These are phyloP conservation scores for Amblyjoppa fuscipennis DNA, from an alignment of 2,888 invertebrate species.

Conservation along the genomic window DNA sequence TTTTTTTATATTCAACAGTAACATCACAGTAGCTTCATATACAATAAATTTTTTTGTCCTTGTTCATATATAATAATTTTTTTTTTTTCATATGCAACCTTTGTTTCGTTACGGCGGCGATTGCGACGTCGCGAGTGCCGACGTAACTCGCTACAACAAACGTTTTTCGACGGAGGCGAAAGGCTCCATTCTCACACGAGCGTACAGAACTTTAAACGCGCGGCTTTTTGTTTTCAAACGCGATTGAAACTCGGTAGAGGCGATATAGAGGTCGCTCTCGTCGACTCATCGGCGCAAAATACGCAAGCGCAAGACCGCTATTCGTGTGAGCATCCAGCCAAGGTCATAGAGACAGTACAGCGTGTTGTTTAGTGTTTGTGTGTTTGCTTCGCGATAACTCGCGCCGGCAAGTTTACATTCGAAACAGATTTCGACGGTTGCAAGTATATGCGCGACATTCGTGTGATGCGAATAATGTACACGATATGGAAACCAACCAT, in stretches of 20 bases:
- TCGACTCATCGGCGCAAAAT: background rate
- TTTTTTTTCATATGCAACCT: slow-evolving; percentile 69
- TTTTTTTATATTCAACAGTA: slow-evolving; percentile 83
- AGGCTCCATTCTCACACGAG: background rate
- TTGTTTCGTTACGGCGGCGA: slow-evolving; percentile 76
- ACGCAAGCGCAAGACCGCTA: background rate
- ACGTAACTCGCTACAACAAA: slow-evolving; percentile 56
- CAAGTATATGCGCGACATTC: background rate
- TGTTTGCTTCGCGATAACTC: slow-evolving; percentile 6
- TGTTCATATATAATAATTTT: slow-evolving; percentile 72
- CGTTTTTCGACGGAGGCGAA: slow-evolving; percentile 40
- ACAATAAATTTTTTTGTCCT: slow-evolving; percentile 80
- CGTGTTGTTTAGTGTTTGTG: slow-evolving; percentile 13
- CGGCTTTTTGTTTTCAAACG: background rate
- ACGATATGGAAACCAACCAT: slow-evolving; percentile 39
- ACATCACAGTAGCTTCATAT: slow-evolving; percentile 85
- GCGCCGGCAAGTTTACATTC: background rate
- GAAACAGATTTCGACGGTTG: background rate
- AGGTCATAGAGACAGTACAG: slow-evolving; percentile 1
- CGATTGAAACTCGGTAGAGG: background rate
- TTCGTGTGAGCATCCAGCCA: slow-evolving; percentile 10
- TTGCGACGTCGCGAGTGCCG: slow-evolving; percentile 77
- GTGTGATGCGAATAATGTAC: slow-evolving; percentile 33
- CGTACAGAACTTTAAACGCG: background rate
- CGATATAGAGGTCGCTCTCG: background rate